A percentile compares a stretch with the other conserved stretches of the same genome.
Conservation (phyloP, 2,888 invertebrate species). For the Pyrochroa serraticornis region DNA sequence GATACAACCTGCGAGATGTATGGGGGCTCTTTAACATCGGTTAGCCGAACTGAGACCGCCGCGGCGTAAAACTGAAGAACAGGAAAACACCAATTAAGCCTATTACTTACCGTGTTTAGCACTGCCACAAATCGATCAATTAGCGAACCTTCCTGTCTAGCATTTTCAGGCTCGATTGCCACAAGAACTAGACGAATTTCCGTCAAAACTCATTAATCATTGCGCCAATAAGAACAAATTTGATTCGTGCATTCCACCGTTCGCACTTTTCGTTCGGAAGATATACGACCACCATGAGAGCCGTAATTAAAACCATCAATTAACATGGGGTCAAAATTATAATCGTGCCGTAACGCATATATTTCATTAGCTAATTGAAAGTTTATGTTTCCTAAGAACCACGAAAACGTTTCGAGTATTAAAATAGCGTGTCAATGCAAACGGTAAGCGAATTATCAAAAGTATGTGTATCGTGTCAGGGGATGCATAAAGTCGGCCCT, state of each 20-base stretch:
- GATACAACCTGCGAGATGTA: slow-evolving; percentile 53
- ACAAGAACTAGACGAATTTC: slow-evolving; percentile 10
- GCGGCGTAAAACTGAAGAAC: slow-evolving; percentile 37
- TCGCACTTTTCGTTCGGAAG: neutral
- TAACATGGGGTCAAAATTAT: slow-evolving; percentile 24
- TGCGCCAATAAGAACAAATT: neutral
- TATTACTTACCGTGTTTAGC: slow-evolving; percentile 39
- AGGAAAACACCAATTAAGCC: slow-evolving; percentile 51
- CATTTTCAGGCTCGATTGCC: neutral
- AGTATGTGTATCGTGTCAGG: slow-evolving; percentile 29
- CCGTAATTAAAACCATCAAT: slow-evolving; percentile 38
- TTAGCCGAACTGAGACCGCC: slow-evolving; percentile 43
- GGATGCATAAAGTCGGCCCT: slow-evolving; percentile 30
- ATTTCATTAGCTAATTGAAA: slow-evolving; percentile 40
- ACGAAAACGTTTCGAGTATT: slow-evolving; percentile 24
- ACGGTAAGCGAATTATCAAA: slow-evolving; percentile 38
- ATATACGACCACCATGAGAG: slow-evolving; percentile 7
- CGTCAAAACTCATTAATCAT: no score
- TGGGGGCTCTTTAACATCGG: slow-evolving; percentile 57
- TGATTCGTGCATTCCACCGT: neutral
- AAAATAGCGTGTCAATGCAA: slow-evolving; percentile 44
- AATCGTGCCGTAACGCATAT: slow-evolving; percentile 6
- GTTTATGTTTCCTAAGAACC: slow-evolving; percentile 28
- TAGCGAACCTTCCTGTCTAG: slow-evolving; percentile 3
- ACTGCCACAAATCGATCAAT: slow-evolving; percentile 6